Evolutionary conservation across 2,888 invertebrate genomes (phyloP).

Genomic region (Sabatieria punctata): DNA sequence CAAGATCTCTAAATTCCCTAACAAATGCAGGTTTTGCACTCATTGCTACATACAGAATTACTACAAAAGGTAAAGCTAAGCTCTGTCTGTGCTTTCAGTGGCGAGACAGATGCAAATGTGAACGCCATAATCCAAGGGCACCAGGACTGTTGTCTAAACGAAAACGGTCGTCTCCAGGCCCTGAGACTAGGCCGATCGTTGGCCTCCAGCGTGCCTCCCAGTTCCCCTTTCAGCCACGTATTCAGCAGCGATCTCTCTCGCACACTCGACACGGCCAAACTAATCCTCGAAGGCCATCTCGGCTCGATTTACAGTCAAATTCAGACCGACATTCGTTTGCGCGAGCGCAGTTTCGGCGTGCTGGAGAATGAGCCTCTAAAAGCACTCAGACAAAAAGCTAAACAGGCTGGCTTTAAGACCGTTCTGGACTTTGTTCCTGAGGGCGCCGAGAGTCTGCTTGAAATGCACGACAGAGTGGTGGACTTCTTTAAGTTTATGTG

Average conservation of each 20-base stretch:
- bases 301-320: neutral
- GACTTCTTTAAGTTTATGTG: neutral
- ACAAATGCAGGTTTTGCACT: no score
- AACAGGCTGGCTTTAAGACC: neutral
- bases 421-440: neutral
- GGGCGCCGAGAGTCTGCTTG: neutral
- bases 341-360: neutral
- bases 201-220: neutral
- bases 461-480: neutral
- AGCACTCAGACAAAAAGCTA: no score
- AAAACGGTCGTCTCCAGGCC: neutral
- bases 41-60: no score
- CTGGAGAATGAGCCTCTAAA: neutral
- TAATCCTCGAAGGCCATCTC: neutral
- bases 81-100: neutral
- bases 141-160: neutral
- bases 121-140: neutral
- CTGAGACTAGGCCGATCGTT: neutral
- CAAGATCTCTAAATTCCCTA: no score
- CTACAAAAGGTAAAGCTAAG: no score
- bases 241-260: neutral
- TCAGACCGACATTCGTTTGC: neutral
- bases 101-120: neutral
- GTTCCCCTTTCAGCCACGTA: neutral
- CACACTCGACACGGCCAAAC: neutral